Evolutionary conservation across 2,113 vertebrate species (phyloP).

Genomic region (Microcebus tavaratra): DNA sequence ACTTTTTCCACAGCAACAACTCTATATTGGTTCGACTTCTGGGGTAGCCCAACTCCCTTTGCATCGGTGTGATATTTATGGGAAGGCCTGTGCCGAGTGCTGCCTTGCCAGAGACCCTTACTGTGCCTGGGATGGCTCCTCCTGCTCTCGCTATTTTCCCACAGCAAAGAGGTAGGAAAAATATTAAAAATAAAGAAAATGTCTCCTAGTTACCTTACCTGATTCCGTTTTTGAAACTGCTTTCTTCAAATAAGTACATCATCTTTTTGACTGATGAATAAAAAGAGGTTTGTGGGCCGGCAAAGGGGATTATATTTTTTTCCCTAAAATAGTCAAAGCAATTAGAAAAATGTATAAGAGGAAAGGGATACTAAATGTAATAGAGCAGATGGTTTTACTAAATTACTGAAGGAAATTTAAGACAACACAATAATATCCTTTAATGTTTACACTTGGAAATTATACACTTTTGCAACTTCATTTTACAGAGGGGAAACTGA

Average conservation of each 20-base stretch:
- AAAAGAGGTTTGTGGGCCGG: not conserved
- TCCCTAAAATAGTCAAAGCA: not conserved
- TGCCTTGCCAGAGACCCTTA: conserved; percentile 98
- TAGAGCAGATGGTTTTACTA: not conserved
- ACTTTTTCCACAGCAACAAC: conserved; percentile 91
- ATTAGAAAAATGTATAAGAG: not conserved
- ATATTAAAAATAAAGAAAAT: not conserved
- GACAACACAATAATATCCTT: not conserved
- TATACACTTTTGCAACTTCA: not conserved
- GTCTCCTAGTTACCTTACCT: not conserved
- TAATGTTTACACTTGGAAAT: not conserved
- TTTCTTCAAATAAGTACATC: not conserved
- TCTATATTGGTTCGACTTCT: conserved; percentile 93
- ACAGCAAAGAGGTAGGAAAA: conserved; percentile 94
- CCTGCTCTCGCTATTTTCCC: conserved; percentile 98
- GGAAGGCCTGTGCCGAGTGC: conserved; percentile 97
- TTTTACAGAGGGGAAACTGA: not conserved
- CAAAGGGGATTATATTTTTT: not conserved
- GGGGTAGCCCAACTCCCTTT: conserved; percentile 96
- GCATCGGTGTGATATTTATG: conserved; percentile 96
- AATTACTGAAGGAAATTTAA: not conserved
- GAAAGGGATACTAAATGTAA: not conserved
- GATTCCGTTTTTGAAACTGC: not conserved
- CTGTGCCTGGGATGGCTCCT: conserved; percentile 97
- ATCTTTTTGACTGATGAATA: not conserved